These are phyloP conservation scores for Callocephalon fimbriatum DNA, from an alignment of 2,113 vertebrate genomes.

Conservation along the genomic window DNA sequence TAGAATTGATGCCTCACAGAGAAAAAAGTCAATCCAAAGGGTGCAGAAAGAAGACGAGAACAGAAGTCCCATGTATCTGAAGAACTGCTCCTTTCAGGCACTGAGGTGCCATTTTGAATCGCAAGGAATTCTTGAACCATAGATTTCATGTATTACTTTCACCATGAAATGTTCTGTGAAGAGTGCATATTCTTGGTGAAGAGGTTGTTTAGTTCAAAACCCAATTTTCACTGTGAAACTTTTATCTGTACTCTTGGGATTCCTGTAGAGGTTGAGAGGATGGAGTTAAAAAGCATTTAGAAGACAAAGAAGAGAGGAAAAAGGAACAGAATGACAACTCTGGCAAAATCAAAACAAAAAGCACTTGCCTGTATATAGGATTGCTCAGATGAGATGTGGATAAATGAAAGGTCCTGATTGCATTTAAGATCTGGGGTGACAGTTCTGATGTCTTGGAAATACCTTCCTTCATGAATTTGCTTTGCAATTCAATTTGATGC, in stretches of 20 bases:
- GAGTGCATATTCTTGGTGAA: background rate
- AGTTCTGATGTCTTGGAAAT: background rate
- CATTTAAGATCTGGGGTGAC: background rate
- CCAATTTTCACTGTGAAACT: background rate
- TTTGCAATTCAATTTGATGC: conserved; percentile 22
- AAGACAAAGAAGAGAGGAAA: background rate
- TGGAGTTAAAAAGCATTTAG: background rate
- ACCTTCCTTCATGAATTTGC: background rate
- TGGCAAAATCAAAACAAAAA: conserved; percentile 1
- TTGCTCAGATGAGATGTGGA: background rate
- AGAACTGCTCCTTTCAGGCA: background rate
- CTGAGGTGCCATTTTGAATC: background rate
- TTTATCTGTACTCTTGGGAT: background rate
- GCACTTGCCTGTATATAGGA: background rate
- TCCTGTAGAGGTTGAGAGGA: background rate
- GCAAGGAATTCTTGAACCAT: background rate
- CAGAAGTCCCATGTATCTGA: background rate
- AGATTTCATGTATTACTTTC: background rate
- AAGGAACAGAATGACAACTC: background rate
- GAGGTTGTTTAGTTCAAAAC: background rate
- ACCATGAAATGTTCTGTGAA: background rate
- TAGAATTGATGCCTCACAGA: background rate
- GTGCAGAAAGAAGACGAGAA: background rate
- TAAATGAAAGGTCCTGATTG: background rate
- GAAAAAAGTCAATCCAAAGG: background rate